Conservation (phyloP, 2,797 vertebrate species). For the Rhinoraja longicauda region DNA sequence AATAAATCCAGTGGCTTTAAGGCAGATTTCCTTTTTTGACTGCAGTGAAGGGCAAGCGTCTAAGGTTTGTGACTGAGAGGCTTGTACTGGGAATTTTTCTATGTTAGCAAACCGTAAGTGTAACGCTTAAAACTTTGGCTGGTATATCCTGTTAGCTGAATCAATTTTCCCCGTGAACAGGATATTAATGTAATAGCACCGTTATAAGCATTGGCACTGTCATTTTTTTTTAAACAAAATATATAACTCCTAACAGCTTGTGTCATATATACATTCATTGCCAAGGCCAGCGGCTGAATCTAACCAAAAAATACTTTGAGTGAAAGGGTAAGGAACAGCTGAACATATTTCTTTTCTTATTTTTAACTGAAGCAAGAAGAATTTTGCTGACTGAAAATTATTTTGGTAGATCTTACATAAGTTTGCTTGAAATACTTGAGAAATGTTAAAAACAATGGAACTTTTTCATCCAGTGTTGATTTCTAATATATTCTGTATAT, state of each 20-base stretch:
- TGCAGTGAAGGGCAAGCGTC: not conserved
- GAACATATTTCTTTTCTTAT: not conserved
- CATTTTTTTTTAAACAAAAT: not conserved
- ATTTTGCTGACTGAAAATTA: not conserved
- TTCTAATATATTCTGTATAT: not conserved
- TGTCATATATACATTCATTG: not conserved
- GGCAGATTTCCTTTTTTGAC: not conserved
- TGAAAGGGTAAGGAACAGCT: not conserved
- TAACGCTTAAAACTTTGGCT: slow-evolving; percentile 17
- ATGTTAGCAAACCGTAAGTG: not conserved
- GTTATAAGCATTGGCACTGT: not conserved
- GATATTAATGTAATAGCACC: slow-evolving; percentile 21
- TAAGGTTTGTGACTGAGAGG: not conserved
- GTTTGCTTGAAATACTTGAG: not conserved
- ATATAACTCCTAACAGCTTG: not conserved
- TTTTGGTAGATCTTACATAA: not conserved
- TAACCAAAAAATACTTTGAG: not conserved
- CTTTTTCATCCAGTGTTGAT: not conserved
- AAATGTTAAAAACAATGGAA: not conserved
- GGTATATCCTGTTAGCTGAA: slow-evolving; percentile 5
- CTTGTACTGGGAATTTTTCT: not conserved
- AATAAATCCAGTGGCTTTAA: not conserved
- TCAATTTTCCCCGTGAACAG: not conserved
- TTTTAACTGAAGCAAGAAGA: not conserved
- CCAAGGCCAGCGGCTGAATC: not conserved